A percentile compares a stretch with the other conserved stretches of the same genome.
Evolutionary conservation across 1,140 invertebrate genomes (phyloP).

Genomic region (Drosophila busckii): DNA sequence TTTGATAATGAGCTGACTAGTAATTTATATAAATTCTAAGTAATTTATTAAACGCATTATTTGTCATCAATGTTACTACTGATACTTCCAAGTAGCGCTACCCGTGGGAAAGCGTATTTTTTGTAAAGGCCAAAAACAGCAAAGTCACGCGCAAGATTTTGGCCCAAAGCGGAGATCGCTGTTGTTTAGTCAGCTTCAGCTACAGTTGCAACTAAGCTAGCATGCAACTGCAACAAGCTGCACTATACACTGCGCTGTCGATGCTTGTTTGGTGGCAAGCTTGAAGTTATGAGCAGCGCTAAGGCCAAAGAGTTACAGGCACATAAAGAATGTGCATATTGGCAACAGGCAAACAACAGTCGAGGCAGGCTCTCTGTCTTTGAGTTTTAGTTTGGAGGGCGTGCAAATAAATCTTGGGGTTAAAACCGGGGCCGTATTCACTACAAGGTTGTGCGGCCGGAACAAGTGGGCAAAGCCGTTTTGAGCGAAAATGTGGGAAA

Average conservation of each 20-base stretch:
- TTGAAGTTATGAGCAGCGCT: slow-evolving; percentile 31
- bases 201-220: not conserved
- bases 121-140: slow-evolving; percentile 25
- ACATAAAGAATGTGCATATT: slow-evolving; percentile 39
- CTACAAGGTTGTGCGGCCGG: slow-evolving; percentile 54
- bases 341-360: slow-evolving; percentile 8
- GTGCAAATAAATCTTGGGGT: slow-evolving; percentile 70
- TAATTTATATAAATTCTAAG: no score
- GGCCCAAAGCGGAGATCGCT: slow-evolving; percentile 35
- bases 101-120: no score
- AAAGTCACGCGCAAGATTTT: slow-evolving; percentile 62
- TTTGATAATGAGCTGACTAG: no score
- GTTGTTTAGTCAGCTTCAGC: slow-evolving; percentile 15
- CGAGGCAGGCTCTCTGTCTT: not conserved
- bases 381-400: slow-evolving; percentile 28
- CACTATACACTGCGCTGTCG: not conserved
- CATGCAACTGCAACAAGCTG: not conserved
- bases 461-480: no score
- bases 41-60: no score
- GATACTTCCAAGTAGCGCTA: no score
- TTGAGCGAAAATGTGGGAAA: no score
- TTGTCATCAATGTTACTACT: no score
- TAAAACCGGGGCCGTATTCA: slow-evolving; percentile 46
- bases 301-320: slow-evolving; percentile 16
- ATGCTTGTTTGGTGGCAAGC: slow-evolving; percentile 6